These are phyloP conservation scores for Xiphophorus hellerii DNA, from an alignment of 2,113 vertebrate species.

Conservation along the genomic window DNA sequence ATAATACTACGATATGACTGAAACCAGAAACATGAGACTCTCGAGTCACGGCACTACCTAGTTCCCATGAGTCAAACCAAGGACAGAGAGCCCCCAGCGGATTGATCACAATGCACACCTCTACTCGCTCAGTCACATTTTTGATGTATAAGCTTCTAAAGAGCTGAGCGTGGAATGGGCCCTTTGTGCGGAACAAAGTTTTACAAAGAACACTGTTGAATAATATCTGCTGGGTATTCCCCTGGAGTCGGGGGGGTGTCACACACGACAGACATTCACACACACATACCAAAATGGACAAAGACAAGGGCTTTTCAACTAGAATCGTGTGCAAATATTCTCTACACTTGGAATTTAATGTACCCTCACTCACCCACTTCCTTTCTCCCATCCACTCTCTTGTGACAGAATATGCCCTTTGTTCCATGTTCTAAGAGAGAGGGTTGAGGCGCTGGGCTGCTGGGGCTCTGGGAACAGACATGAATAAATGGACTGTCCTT, in stretches of 20 bases:
- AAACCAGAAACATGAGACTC: conserved; percentile 58
- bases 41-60: conserved; percentile 42
- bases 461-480: conserved; percentile 56
- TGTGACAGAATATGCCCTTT: conserved; percentile 69
- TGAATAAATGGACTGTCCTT: conserved; percentile 73
- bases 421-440: conserved; percentile 63
- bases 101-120: conserved; percentile 49
- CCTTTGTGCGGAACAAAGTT: conserved; percentile 69
- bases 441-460: conserved; percentile 38
- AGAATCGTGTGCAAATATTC: conserved; percentile 33
- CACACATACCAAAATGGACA: conserved; percentile 7
- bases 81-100: conserved; percentile 59
- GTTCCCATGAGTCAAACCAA: conserved; percentile 71
- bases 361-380: conserved; percentile 25
- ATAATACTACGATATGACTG: conserved; percentile 38
- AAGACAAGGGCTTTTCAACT: conserved; percentile 36
- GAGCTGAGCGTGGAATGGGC: conserved; percentile 56
- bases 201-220: conserved; percentile 54
- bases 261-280: conserved; percentile 26
- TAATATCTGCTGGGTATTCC: conserved; percentile 64
- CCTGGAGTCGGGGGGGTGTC: conserved; percentile 39
- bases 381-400: conserved; percentile 8
- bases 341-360: conserved; percentile 41
- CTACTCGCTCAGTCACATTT: conserved; percentile 58
- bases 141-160: conserved; percentile 66